phyloP scores from a whole-genome alignment of 2,888 invertebrate species.

The Pantelozetes paolii region DNA sequence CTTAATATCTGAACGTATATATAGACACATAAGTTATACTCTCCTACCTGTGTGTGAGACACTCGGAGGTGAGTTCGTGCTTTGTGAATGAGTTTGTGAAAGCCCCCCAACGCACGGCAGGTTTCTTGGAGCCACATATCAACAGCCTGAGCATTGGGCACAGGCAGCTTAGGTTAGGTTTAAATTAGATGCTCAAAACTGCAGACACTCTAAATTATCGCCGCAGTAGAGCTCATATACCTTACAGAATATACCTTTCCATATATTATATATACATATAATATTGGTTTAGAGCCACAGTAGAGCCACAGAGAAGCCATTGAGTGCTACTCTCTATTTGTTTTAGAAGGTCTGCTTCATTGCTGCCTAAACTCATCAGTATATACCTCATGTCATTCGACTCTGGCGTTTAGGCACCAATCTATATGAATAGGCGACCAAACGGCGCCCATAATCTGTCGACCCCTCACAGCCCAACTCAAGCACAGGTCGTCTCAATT shows the following conservation, averaged over 20 bases:
- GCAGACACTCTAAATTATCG: slow-evolving; percentile 39
- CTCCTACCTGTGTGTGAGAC: background rate
- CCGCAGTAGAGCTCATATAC: slow-evolving; percentile 8
- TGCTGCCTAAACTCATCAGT: slow-evolving; percentile 18
- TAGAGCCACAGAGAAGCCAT: background rate
- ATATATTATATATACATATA: no score
- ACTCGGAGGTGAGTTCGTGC: slow-evolving; percentile 9
- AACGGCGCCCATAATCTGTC: slow-evolving; percentile 20
- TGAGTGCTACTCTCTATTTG: slow-evolving; percentile 21
- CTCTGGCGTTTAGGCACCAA: background rate
- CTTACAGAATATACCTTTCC: background rate
- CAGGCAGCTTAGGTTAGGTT: slow-evolving; percentile 2
- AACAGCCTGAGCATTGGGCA: background rate
- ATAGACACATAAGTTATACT: slow-evolving; percentile 15
- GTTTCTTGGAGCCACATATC: slow-evolving; percentile 23
- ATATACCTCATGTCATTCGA: slow-evolving; percentile 21
- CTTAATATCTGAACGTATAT: background rate
- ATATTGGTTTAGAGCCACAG: no score
- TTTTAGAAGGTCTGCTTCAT: slow-evolving; percentile 2
- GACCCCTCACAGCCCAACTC: background rate
- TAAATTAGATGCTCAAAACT: slow-evolving; percentile 39
- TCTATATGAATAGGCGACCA: slow-evolving; percentile 19
- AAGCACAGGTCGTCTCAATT: background rate
- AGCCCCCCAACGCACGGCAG: slow-evolving; percentile 19
- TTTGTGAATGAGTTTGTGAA: slow-evolving; percentile 27